A percentile compares a stretch with the other conserved stretches of the same genome.
These are phyloP conservation scores for Trissolcus basalis DNA, from an alignment of 1,140 invertebrate species.

Conservation along the genomic window DNA sequence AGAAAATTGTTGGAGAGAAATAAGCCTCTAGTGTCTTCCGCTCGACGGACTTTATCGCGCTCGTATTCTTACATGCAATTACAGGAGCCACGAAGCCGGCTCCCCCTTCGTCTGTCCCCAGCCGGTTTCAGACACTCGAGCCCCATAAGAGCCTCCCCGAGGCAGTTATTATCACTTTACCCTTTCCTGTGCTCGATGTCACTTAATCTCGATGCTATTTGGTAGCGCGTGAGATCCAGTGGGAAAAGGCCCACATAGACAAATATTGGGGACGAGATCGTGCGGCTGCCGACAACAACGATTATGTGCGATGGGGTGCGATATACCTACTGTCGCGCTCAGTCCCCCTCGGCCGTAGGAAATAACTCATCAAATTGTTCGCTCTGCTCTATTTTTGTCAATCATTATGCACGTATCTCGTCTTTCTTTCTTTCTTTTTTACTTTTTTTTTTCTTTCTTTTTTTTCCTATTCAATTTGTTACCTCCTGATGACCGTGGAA, in stretches of 20 bases:
- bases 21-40: slow-evolving; percentile 20
- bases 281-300: slow-evolving; percentile 55
- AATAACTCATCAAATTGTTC: slow-evolving; percentile 54
- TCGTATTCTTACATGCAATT: slow-evolving; percentile 56
- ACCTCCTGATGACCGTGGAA: slow-evolving; percentile 22
- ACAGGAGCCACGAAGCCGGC: slow-evolving; percentile 39
- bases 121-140: slow-evolving; percentile 31
- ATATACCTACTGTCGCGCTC: slow-evolving; percentile 48
- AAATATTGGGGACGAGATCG: slow-evolving; percentile 58
- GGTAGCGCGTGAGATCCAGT: slow-evolving; percentile 51
- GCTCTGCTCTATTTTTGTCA: slow-evolving; percentile 42
- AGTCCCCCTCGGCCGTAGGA: slow-evolving; percentile 43
- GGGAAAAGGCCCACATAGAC: slow-evolving; percentile 49
- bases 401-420: slow-evolving; percentile 38
- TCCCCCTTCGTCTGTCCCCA: slow-evolving; percentile 38
- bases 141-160: slow-evolving; percentile 54
- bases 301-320: slow-evolving; percentile 53
- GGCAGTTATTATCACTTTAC: slow-evolving; percentile 68
- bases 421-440: slow-evolving; percentile 13
- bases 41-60: slow-evolving; percentile 29
- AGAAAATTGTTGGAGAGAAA: slow-evolving; percentile 4
- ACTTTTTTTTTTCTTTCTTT: slow-evolving; percentile 14
- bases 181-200: slow-evolving; percentile 62
- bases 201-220: slow-evolving; percentile 65
- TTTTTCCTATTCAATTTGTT: slow-evolving; percentile 46